Base-by-base conservation (phyloP, 2,797 vertebrate species). In the Rhadinocentrus ornatus region DNA sequence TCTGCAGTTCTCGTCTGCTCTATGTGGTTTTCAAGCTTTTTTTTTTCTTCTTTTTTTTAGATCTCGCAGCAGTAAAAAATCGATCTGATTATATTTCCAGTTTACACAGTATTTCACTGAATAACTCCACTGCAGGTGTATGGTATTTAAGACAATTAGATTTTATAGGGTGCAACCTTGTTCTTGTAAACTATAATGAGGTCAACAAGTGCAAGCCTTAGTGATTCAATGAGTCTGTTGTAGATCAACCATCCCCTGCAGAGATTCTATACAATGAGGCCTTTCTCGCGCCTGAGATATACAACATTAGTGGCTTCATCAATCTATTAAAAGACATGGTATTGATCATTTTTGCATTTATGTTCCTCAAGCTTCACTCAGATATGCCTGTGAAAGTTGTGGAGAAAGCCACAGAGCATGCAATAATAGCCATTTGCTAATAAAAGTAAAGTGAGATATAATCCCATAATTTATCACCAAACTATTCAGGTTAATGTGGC, bases 161-260 rank as follows among this genome's bases (percentile, higher is more conserved):
- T 6, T 26, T 27, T 6, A 22, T 27, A 53, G 27, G 24, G 26
- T 24, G 22, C 3, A 53, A 53, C 7, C 52, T 53, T 27, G 24
- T 53, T 53, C 24, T 15, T 27, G 52, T 15, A 1, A 27, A 27
- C 6, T 18, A 55, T 54, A 27, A 27, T 18, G 3, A 29, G 57
- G 34, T 31, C 24, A 53, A 15, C 18, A 52, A 60, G 46, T 6
- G 16, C 32, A 24, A 34, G 61, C 12, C 22, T 50, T 32, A n/a
- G 1, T 20, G 26, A 26, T 37, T 68, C 31, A 50, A n/a, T 37
- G 24, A 26, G 50, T 26, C 24, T 24, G 48, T 27, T 24, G 26
- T n/a, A 58, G 56, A 35, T 60, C 24, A 60, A 16, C 44, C 48
- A 24, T 69, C 10, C 44, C 34, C 35, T 61, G 46, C 10, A 10